These are phyloP conservation scores for Amblyjoppa fuscipennis DNA, from an alignment of 2,888 invertebrate genomes.

Conservation along the genomic window DNA sequence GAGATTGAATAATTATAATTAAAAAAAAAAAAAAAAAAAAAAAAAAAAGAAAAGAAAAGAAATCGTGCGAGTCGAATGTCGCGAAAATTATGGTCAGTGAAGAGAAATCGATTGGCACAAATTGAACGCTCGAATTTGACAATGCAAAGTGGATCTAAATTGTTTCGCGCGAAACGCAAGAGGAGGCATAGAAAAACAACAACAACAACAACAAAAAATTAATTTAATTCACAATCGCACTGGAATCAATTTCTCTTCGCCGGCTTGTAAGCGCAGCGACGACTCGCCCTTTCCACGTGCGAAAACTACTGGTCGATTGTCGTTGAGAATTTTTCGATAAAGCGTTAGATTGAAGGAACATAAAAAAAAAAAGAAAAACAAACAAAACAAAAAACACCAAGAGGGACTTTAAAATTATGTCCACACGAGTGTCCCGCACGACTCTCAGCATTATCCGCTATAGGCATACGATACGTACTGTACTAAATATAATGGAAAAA, in stretches of 20 bases:
- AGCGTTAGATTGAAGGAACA: slow-evolving; percentile 29
- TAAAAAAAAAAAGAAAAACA: slow-evolving; percentile 26
- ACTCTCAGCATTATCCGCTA: slow-evolving; percentile 48
- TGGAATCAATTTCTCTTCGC: slow-evolving; percentile 9
- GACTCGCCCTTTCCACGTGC: slow-evolving; percentile 55
- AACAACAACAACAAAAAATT: background rate
- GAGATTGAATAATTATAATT: slow-evolving; percentile 32
- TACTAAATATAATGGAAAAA: slow-evolving; percentile 33
- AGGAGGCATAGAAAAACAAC: background rate
- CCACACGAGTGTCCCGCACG: slow-evolving; percentile 51
- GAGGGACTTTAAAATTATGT: slow-evolving; percentile 28
- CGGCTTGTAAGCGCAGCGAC: background rate
- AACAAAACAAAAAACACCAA: slow-evolving; percentile 1
- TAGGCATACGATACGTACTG: slow-evolving; percentile 22
- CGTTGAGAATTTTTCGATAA: slow-evolving; percentile 48
- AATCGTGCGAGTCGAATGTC: slow-evolving; percentile 8
- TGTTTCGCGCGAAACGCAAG: background rate
- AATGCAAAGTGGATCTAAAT: background rate
- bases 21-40: background rate
- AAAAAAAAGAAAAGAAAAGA: slow-evolving; percentile 3
- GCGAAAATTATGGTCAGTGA: background rate
- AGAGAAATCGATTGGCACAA: no score
- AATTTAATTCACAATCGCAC: background rate
- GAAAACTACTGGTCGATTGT: slow-evolving; percentile 15
- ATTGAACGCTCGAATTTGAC: no score